Evolutionary conservation across 2,797 vertebrate species (phyloP).

Genomic region (Eidolon dupreanum): DNA sequence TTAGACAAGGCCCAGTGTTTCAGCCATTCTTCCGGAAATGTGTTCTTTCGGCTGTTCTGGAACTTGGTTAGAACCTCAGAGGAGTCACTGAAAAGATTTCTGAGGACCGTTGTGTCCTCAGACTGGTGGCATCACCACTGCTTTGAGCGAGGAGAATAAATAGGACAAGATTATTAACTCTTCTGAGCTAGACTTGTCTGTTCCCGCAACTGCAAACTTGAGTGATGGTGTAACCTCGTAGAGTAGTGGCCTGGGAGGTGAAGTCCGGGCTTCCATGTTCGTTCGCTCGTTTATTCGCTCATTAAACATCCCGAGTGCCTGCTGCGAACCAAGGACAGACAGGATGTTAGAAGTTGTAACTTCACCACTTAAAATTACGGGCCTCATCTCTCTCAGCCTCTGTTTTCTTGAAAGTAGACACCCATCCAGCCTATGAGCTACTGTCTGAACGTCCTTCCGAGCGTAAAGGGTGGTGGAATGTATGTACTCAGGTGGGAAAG

Average conservation of each 20-base stretch:
- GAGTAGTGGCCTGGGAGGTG: neutral
- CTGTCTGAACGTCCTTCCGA: neutral
- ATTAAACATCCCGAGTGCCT: neutral
- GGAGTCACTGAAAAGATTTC: neutral
- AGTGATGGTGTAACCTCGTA: neutral
- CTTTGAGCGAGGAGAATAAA: neutral
- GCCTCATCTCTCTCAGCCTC: neutral
- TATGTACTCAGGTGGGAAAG: neutral
- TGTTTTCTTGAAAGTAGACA: neutral
- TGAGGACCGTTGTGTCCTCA: neutral
- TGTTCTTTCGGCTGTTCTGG: neutral
- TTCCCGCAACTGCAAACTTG: neutral
- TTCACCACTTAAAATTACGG: neutral
- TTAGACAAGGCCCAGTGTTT: neutral
- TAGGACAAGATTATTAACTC: neutral
- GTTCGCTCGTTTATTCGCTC: too few relatives aligned
- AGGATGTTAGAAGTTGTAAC: neutral
- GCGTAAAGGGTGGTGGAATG: neutral
- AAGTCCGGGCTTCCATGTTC: too few relatives aligned
- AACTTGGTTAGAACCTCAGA: neutral
- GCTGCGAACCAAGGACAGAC: neutral
- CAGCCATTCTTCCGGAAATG: neutral
- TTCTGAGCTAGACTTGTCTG: neutral
- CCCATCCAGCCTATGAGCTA: neutral
- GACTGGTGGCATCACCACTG: neutral